phyloP scores from a whole-genome alignment of 2,888 invertebrate genomes.

The Oxytorus armatus region DNA sequence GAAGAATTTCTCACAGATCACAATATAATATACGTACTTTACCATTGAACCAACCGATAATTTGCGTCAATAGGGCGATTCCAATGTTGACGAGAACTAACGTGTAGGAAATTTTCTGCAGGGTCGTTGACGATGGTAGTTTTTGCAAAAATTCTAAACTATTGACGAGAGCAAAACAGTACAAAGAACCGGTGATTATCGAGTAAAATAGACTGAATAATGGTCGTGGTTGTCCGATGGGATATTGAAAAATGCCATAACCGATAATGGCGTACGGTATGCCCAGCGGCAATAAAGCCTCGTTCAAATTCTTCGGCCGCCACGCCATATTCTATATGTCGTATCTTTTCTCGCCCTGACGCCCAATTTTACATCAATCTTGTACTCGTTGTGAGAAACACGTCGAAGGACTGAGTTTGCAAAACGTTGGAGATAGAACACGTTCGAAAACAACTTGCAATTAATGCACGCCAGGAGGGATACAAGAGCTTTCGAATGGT shows the following conservation, averaged over 20 bases:
- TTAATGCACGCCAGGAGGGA: too few relatives aligned
- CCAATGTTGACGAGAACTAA: not conserved
- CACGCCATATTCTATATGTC: not conserved
- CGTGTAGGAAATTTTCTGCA: too few relatives aligned
- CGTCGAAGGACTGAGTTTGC: too few relatives aligned
- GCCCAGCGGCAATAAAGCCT: conserved; percentile 4
- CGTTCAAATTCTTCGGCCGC: conserved; percentile 18
- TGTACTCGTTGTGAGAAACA: not conserved
- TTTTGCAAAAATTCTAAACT: not conserved
- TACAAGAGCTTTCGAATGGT: too few relatives aligned
- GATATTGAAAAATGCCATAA: conserved; percentile 42
- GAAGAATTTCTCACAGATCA: too few relatives aligned
- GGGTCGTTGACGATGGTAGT: not conserved
- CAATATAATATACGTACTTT: conserved; percentile 1
- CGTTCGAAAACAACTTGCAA: too few relatives aligned
- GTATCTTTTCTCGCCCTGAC: conserved; percentile 1
- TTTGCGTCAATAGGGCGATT: not conserved
- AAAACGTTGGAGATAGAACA: too few relatives aligned
- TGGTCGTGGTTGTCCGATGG: conserved; percentile 4
- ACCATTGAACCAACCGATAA: not conserved
- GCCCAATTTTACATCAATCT: not conserved
- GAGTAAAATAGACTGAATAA: conserved; percentile 6
- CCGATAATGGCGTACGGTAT: conserved; percentile 36
- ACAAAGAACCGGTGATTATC: not conserved
- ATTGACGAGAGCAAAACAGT: not conserved